Evolutionary conservation across 2,113 vertebrate species (phyloP).

Genomic region (Rousettus leschenaultii): DNA sequence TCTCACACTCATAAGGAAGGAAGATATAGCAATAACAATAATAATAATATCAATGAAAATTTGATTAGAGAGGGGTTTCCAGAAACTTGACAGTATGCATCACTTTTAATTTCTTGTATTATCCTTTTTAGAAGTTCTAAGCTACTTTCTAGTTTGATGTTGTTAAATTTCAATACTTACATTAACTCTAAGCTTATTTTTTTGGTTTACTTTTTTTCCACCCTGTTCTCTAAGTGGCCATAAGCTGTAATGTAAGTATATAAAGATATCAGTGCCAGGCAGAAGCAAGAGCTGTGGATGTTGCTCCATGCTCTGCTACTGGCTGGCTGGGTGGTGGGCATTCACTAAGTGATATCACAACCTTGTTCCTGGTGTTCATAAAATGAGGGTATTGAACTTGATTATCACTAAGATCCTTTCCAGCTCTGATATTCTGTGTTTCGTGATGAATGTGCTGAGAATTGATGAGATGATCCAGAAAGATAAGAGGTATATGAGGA

Average conservation of each 20-base stretch:
- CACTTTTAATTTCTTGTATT: neutral
- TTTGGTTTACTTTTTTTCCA: neutral
- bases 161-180: neutral
- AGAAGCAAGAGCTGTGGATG: neutral
- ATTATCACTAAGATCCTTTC: slow-evolving; percentile 11
- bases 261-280: neutral
- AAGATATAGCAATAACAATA: neutral
- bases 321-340: neutral
- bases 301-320: neutral
- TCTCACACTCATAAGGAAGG: neutral
- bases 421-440: slow-evolving; percentile 30
- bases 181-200: neutral
- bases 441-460: slow-evolving; percentile 22
- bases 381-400: slow-evolving; percentile 28
- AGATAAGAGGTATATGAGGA: slow-evolving; percentile 30
- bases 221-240: neutral
- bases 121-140: slow-evolving; percentile 13
- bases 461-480: slow-evolving; percentile 57
- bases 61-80: neutral
- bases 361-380: neutral
- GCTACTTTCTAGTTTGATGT: neutral
- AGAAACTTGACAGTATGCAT: neutral
- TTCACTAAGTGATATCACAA: neutral
- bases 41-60: neutral
- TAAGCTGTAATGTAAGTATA: neutral